phyloP scores from a whole-genome alignment of 2,888 invertebrate species.

The Drosophila pegasa region DNA sequence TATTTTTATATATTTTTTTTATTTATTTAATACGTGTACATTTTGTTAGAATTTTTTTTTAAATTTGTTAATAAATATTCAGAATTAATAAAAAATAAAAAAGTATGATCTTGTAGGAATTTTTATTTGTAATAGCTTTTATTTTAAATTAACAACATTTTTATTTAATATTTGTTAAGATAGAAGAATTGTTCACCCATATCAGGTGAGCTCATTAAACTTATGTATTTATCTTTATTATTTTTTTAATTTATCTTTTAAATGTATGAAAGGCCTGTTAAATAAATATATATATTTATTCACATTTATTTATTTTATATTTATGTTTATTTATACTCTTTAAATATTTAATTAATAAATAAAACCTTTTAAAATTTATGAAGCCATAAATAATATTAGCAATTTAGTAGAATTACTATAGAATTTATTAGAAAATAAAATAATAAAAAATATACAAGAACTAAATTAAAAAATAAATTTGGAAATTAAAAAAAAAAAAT shows the following conservation, averaged over 20 bases:
- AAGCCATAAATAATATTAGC: not conserved
- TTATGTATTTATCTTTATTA: not conserved
- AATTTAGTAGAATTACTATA: too few species aligned
- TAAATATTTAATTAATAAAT: not conserved
- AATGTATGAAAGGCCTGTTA: not conserved
- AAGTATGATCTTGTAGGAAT: too few species aligned
- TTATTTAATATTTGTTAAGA: not conserved
- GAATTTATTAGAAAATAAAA: too few species aligned
- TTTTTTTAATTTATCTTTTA: not conserved
- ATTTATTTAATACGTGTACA: too few species aligned
- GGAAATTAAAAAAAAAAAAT: not conserved
- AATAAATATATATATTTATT: constrained; percentile 7
- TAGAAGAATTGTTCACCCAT: not conserved
- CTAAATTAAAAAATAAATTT: not conserved
- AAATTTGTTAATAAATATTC: too few species aligned
- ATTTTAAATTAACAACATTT: not conserved
- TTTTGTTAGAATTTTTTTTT: too few species aligned
- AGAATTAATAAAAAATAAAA: not conserved
- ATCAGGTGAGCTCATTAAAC: not conserved
- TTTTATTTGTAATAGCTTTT: not conserved
- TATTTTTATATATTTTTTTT: not conserved
- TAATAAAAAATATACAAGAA: too few species aligned
- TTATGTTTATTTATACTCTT: not conserved
- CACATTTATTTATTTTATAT: too few species aligned
- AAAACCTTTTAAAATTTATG: not conserved